Evolutionary conservation across 1,140 invertebrate species (phyloP).

Genomic region (Anastrepha obliqua): DNA sequence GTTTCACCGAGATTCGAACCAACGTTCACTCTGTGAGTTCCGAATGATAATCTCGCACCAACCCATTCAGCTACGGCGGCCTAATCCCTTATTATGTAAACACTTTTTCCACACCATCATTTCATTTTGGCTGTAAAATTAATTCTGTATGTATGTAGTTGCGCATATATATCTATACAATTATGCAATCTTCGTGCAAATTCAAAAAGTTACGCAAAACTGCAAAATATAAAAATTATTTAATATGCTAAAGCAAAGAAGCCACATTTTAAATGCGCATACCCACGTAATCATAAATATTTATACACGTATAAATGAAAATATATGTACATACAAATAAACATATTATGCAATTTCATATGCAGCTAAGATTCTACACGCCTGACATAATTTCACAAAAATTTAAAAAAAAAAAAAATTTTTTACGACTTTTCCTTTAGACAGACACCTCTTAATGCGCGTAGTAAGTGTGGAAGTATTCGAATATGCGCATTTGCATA

Average conservation of each 20-base stretch:
- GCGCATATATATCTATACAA: neutral
- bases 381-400: slow-evolving; percentile 45
- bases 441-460: neutral
- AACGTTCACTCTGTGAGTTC: no score
- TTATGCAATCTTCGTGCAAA: neutral
- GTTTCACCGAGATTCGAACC: no score
- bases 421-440: slow-evolving; percentile 12
- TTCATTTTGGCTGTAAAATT: neutral
- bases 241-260: slow-evolving; percentile 32
- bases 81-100: no score
- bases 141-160: neutral
- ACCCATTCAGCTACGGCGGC: no score
- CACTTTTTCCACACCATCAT: no score
- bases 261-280: slow-evolving; percentile 19
- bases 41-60: no score
- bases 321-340: neutral
- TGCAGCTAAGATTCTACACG: neutral
- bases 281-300: neutral
- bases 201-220: neutral
- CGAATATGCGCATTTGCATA: neutral
- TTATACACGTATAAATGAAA: neutral
- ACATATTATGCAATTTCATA: slow-evolving; percentile 20
- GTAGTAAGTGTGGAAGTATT: neutral
- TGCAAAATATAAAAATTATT: slow-evolving; percentile 5
- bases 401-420: slow-evolving; percentile 22